phyloP scores from a whole-genome alignment of 2,797 vertebrate species.

The Poliocrania exsul region DNA sequence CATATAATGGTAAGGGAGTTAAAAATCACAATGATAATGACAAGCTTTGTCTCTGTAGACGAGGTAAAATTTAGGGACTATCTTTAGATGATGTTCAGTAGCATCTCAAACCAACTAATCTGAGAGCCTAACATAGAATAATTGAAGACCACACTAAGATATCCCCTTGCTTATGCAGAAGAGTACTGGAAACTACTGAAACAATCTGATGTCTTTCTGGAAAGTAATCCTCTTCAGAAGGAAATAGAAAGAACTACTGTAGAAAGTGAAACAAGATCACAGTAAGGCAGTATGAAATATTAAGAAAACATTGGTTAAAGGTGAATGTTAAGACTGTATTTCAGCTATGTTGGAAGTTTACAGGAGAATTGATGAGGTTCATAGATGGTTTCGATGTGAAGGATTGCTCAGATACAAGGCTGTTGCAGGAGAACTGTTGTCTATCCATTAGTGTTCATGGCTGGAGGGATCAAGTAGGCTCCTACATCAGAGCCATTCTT shows the following conservation, averaged over 20 bases:
- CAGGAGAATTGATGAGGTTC: neutral
- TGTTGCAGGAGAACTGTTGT: neutral
- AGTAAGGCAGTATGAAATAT: neutral
- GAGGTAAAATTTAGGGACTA: neutral
- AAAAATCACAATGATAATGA: neutral
- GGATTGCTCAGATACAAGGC: neutral
- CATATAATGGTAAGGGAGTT: neutral
- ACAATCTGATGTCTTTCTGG: neutral
- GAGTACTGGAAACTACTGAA: neutral
- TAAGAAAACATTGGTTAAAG: neutral
- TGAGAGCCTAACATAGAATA: neutral
- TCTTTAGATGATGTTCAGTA: neutral
- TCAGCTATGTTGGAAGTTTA: neutral
- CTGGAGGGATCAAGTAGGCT: neutral
- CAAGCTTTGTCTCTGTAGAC: neutral
- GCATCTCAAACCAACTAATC: neutral
- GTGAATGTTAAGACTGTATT: neutral
- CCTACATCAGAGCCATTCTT: neutral
- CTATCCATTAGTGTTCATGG: neutral
- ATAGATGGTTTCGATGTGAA: neutral
- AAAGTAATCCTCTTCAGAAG: neutral
- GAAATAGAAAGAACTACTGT: neutral
- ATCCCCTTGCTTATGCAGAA: neutral
- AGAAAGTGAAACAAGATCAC: neutral
- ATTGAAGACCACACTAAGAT: neutral